These are phyloP conservation scores for Leptopterna dolabrata DNA, from an alignment of 2,888 invertebrate genomes.

Conservation along the genomic window DNA sequence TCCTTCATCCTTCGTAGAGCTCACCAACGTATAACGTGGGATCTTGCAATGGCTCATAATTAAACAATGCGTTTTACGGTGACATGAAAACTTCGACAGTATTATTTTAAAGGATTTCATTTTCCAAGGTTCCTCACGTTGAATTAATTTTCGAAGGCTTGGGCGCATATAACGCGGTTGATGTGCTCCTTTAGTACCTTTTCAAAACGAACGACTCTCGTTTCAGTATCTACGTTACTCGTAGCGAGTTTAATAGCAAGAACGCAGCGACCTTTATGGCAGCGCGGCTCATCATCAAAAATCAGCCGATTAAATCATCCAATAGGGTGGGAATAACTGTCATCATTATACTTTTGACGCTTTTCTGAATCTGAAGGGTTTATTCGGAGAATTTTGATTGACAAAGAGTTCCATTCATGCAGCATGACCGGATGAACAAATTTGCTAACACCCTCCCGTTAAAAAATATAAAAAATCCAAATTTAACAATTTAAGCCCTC, in stretches of 20 bases:
- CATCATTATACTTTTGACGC: too few relatives aligned
- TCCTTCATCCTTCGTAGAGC: too few relatives aligned
- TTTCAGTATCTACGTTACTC: neutral
- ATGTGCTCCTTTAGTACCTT: neutral
- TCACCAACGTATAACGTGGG: neutral
- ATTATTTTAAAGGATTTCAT: neutral
- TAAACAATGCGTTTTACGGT: neutral
- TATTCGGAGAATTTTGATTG: too few relatives aligned
- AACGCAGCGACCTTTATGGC: neutral
- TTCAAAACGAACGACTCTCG: neutral
- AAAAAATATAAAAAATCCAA: too few relatives aligned
- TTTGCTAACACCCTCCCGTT: too few relatives aligned
- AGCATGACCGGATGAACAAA: too few relatives aligned
- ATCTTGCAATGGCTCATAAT: too few relatives aligned
- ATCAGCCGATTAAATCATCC: too few relatives aligned
- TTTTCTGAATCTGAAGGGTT: too few relatives aligned
- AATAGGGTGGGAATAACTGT: too few relatives aligned
- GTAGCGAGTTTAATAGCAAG: neutral
- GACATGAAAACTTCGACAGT: neutral
- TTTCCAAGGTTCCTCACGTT: neutral
- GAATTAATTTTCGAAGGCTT: constrained; percentile 9
- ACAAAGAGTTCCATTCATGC: too few relatives aligned
- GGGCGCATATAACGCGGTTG: neutral
- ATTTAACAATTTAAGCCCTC: too few relatives aligned
- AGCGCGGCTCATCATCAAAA: neutral